These are phyloP conservation scores for Lasioglossum calceatum DNA, from an alignment of 2,888 invertebrate genomes.

Conservation along the genomic window DNA sequence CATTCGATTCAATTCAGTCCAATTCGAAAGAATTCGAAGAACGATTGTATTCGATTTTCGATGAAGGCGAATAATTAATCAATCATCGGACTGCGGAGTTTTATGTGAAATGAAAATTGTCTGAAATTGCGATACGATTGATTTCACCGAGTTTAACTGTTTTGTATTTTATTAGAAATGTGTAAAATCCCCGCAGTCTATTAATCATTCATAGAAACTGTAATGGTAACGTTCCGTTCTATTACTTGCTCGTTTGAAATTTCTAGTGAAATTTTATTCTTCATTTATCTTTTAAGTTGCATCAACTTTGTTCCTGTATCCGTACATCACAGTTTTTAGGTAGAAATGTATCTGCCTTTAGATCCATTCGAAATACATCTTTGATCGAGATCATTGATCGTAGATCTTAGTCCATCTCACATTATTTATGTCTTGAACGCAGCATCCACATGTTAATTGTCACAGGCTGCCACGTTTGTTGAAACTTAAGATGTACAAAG, in stretches of 20 bases:
- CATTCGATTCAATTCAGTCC: neutral
- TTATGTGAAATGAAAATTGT: neutral
- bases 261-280: neutral
- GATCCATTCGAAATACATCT: neutral
- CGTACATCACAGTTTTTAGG: neutral
- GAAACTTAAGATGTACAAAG: neutral
- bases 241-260: neutral
- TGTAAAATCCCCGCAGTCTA: neutral
- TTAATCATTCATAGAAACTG: neutral
- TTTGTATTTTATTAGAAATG: neutral
- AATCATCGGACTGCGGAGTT: neutral
- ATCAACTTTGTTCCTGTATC: neutral
- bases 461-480: constrained; percentile 46
- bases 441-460: constrained; percentile 7
- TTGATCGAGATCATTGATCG: neutral
- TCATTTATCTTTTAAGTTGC: too few species aligned
- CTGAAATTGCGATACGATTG: neutral
- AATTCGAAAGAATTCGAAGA: neutral
- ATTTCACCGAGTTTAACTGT: too few species aligned
- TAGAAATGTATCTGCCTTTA: neutral
- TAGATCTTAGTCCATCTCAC: neutral
- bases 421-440: constrained; percentile 22
- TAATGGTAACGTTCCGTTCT: neutral
- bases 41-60: neutral
- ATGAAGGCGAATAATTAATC: neutral